Percentiles rank a stretch among this genome's conserved stretches.
Evolutionary conservation across 2,888 invertebrate genomes (phyloP).

Genomic region (Melanostoma scalare): DNA sequence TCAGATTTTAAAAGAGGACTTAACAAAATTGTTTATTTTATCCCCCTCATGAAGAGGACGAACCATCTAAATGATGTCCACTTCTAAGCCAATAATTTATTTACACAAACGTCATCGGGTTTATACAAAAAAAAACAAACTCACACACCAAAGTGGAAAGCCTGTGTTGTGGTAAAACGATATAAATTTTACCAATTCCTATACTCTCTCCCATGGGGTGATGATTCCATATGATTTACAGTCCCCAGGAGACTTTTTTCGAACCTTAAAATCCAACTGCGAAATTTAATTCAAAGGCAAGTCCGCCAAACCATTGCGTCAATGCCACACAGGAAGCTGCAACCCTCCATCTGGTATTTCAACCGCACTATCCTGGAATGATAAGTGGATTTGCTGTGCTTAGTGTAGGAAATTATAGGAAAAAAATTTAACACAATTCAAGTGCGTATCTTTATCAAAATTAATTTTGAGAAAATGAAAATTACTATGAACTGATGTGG

Average conservation of each 20-base stretch:
- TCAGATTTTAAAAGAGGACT: slow-evolving; percentile 49
- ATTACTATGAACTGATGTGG: slow-evolving; percentile 33
- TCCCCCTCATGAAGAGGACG: slow-evolving; percentile 27
- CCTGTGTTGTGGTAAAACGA: slow-evolving; percentile 30
- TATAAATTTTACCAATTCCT: slow-evolving; percentile 37
- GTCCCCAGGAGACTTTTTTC: slow-evolving; percentile 47
- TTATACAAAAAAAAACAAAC: slow-evolving; percentile 42
- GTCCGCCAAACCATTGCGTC: slow-evolving; percentile 1
- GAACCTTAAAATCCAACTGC: slow-evolving; percentile 41
- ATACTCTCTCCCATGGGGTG: slow-evolving; percentile 52
- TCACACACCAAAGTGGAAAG: slow-evolving; percentile 30
- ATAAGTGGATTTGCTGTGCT: slow-evolving; percentile 65
- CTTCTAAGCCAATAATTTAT: slow-evolving; percentile 72
- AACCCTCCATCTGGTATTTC: slow-evolving; percentile 36
- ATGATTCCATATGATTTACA: slow-evolving; percentile 71
- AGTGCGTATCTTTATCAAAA: slow-evolving; percentile 63
- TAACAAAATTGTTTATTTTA: slow-evolving; percentile 36
- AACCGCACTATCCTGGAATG: slow-evolving; percentile 59
- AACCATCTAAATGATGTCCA: slow-evolving; percentile 65
- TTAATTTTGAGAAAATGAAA: slow-evolving; percentile 71
- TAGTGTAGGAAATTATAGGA: slow-evolving; percentile 57
- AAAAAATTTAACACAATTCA: slow-evolving; percentile 34
- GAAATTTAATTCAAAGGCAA: slow-evolving; percentile 53
- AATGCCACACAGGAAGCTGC: slow-evolving; percentile 7
- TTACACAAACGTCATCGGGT: slow-evolving; percentile 67